Base-by-base conservation (phyloP, 2,888 invertebrate species). In the Alentia gelatinosa region DNA sequence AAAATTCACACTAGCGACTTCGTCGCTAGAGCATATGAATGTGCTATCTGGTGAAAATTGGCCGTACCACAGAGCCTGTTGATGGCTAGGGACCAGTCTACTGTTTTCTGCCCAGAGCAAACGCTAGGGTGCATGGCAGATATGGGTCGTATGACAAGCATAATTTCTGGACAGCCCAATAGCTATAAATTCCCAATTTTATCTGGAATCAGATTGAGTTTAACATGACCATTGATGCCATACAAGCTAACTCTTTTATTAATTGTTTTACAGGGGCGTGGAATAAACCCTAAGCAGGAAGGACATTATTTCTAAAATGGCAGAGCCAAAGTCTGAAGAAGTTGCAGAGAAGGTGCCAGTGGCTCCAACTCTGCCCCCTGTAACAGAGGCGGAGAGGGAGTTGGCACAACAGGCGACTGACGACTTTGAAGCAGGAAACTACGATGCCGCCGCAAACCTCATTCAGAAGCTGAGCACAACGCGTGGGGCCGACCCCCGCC, bases 401-500 rank as follows among this genome's bases (percentile, higher is more conserved):
- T 96, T 97, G 90, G 97, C 97, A 0, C 96, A 97, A 86, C 96
- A 97, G 93, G 97, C 97, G 0, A 96, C 97, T 86, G 96, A 97
- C 92, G 97, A 97, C 94, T 98, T 97, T 96, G 96, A 97, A 68
- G 97, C 97, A 94, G 97, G 97, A 92, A 97, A 97, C 92, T 98
- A 97, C 94, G 94, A 96, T 26, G 96, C 96, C 15, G 97, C 97
- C 90, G 95, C 97, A 19, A 97, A 97, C 93, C 94, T 97, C 4
- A 96, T 98, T 93, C 97, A 97, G 92, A 97, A 97, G 95, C 95
- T 98, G 92, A 39, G 30, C 1, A 33, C 86, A 23, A 93, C 93
- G 33, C 96, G 97, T 89, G 97, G 97, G 0, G 97, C 97, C 91
- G 98, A 98, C 96, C 97, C 97, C 92, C 97, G 98, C 95, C 97